Conservation (phyloP, 2,888 invertebrate species). For the Drosophila bunnanda region DNA sequence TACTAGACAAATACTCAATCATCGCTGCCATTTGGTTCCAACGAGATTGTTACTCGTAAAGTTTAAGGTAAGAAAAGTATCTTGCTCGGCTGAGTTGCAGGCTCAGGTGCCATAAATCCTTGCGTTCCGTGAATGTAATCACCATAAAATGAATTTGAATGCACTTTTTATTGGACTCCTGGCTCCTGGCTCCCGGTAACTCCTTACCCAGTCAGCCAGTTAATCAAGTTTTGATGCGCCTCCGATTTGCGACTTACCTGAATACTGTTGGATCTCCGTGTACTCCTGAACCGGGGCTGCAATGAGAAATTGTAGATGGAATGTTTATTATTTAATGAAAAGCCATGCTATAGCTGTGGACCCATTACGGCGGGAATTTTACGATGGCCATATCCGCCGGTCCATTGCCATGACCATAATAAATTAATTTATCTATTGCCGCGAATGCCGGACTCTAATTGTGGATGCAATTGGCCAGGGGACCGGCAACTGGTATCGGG, state of each 20-base stretch:
- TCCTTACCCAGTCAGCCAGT: slow-evolving; percentile 4
- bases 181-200: slow-evolving; percentile 1
- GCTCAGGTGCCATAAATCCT: slow-evolving; percentile 10
- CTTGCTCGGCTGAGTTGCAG: too few relatives aligned
- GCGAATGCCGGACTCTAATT: slow-evolving; percentile 65
- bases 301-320: slow-evolving; percentile 84
- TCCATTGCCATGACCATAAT: slow-evolving; percentile 68
- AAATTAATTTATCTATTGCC: slow-evolving; percentile 76
- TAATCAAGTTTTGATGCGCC: slow-evolving; percentile 18
- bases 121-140: slow-evolving; percentile 33
- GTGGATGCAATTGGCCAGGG: slow-evolving; percentile 64
- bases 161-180: slow-evolving; percentile 31
- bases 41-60: slow-evolving; percentile 7
- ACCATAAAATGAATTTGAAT: slow-evolving; percentile 35
- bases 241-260: slow-evolving; percentile 84
- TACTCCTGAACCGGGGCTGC: slow-evolving; percentile 89
- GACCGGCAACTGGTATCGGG: neutral
- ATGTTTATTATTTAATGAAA: slow-evolving; percentile 45
- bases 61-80: neutral
- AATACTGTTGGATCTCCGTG: slow-evolving; percentile 88
- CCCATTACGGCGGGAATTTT: slow-evolving; percentile 53
- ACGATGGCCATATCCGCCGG: slow-evolving; percentile 73
- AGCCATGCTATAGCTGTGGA: slow-evolving; percentile 27
- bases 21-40: neutral
- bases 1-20: neutral